These are phyloP conservation scores for Leontocebus nigricollis DNA, from an alignment of 2,797 vertebrate genomes.

Conservation along the genomic window DNA sequence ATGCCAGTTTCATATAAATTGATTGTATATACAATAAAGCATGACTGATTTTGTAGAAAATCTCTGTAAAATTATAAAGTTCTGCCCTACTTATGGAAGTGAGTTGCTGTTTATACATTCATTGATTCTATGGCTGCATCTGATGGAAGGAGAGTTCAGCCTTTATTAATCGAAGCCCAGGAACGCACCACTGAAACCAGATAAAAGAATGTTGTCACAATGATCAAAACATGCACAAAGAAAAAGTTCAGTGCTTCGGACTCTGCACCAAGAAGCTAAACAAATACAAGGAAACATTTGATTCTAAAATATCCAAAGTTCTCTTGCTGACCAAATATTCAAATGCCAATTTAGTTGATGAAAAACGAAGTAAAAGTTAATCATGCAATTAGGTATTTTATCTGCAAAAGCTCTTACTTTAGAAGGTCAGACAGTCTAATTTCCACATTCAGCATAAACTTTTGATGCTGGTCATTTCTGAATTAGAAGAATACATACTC, in stretches of 20 bases:
- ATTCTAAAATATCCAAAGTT: conserved; percentile 6
- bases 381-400: neutral
- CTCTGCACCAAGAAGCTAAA: neutral
- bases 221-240: neutral
- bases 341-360: conserved; percentile 25
- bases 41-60: neutral
- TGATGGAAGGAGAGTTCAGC: neutral
- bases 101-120: conserved; percentile 23
- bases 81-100: neutral
- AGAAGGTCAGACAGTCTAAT: neutral
- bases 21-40: neutral
- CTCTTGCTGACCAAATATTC: conserved; percentile 26
- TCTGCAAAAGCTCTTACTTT: neutral
- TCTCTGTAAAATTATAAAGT: conserved; percentile 32
- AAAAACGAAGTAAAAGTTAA: neutral
- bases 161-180: conserved; percentile 19
- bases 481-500: neutral
- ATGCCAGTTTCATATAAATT: neutral
- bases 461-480: neutral
- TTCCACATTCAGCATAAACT: neutral
- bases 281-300: neutral
- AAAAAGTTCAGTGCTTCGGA: neutral
- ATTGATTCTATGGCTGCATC: neutral
- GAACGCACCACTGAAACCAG: conserved; percentile 13
- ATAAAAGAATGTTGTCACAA: conserved; percentile 16